Percentiles rank a stretch among this genome's conserved stretches.
Evolutionary conservation across 2,888 invertebrate species (phyloP).

Genomic region (Eristalis intricaria): DNA sequence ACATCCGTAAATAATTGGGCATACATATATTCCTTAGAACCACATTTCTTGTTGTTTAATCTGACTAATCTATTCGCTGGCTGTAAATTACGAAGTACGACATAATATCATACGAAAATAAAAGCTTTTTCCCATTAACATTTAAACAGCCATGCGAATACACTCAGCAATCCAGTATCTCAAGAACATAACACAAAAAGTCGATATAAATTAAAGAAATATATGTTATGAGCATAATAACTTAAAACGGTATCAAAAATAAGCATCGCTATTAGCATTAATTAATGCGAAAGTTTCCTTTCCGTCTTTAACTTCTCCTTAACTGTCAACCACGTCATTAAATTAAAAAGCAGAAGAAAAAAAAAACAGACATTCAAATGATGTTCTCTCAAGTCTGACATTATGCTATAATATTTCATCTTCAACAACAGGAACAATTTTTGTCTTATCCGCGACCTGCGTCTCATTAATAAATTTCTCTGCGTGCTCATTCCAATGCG

Average conservation of each 20-base stretch:
- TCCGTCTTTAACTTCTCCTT: conserved; percentile 11
- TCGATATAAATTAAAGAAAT: conserved; percentile 40
- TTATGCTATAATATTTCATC: conserved; percentile 40
- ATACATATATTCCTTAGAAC: not conserved
- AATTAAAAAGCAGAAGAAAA: conserved; percentile 20
- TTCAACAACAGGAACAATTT: conserved; percentile 28
- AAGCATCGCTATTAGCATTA: conserved; percentile 34
- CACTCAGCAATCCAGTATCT: not conserved
- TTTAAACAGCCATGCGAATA: conserved; percentile 35
- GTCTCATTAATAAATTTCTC: conserved; percentile 20
- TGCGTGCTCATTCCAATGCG: conserved; percentile 36
- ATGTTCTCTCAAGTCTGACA: conserved; percentile 53
- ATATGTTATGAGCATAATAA: conserved; percentile 31
- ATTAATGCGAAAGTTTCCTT: conserved; percentile 26
- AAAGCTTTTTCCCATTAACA: conserved; percentile 36
- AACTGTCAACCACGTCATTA: conserved; percentile 47
- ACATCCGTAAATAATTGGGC: conserved; percentile 21
- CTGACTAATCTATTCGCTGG: conserved; percentile 33
- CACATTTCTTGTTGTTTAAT: conserved; percentile 15
- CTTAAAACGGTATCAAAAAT: conserved; percentile 14
- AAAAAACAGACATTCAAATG: conserved; percentile 29
- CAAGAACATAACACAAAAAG: not conserved
- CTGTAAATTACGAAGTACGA: conserved; percentile 16
- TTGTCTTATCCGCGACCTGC: not conserved
- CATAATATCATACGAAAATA: conserved; percentile 1